phyloP scores from a whole-genome alignment of 2,113 vertebrate genomes.

The Carassius carassius region DNA sequence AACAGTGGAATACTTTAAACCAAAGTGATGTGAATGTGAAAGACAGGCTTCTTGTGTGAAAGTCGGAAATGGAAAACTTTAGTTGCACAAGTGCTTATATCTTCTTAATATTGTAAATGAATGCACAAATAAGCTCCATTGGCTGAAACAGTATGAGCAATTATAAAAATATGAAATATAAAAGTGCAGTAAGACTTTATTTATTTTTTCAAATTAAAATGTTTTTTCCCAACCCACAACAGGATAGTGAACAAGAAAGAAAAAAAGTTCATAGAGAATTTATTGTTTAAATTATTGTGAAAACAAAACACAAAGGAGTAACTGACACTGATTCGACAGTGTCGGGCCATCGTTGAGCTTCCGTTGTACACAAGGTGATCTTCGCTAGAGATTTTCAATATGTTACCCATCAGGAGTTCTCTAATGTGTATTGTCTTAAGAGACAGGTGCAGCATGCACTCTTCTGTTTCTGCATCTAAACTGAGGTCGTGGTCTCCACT shows the following conservation, averaged over 20 bases:
- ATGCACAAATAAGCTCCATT: background rate
- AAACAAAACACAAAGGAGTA: too few species aligned
- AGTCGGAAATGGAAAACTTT: background rate
- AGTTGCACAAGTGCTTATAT: background rate
- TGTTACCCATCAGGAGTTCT: background rate
- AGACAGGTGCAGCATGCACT: conserved; percentile 32
- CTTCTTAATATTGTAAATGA: background rate
- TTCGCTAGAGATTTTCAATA: background rate
- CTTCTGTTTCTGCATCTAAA: conserved; percentile 46
- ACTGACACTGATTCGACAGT: background rate
- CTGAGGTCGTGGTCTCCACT: conserved; percentile 69
- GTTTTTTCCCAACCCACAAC: too few species aligned
- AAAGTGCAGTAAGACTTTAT: background rate
- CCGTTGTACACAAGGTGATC: background rate
- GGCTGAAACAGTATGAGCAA: background rate
- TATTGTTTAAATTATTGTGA: too few species aligned
- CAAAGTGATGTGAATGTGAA: background rate
- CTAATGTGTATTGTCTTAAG: background rate
- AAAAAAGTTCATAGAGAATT: background rate
- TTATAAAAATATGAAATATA: background rate
- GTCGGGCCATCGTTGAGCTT: background rate
- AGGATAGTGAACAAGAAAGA: background rate
- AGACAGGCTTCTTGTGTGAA: background rate
- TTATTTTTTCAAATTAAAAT: background rate
- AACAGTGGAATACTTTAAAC: background rate